phyloP scores from a whole-genome alignment of 2,797 vertebrate species.

The Anniella stebbinsi region DNA sequence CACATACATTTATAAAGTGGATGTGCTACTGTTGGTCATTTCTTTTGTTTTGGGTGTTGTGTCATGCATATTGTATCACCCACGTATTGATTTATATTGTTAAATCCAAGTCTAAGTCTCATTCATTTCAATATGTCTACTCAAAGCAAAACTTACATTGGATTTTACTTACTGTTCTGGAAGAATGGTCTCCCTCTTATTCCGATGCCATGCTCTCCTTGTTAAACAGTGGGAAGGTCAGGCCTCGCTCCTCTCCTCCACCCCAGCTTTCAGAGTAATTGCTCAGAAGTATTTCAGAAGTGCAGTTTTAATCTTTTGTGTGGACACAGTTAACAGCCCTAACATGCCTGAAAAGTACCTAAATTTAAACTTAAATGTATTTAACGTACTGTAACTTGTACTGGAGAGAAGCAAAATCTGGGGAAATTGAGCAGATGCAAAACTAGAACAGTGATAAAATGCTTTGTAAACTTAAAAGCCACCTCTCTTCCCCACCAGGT shows the following conservation, averaged over 20 bases:
- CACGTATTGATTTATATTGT: no score
- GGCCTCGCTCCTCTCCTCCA: no score
- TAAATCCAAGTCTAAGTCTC: no score
- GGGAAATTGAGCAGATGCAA: constrained; percentile 76
- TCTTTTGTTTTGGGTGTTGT: no score
- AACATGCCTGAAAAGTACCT: neutral
- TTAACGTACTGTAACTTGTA: constrained; percentile 82
- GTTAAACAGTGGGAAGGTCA: neutral
- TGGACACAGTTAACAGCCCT: neutral
- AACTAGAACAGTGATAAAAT: constrained; percentile 78
- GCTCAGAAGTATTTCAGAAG: neutral
- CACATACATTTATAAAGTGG: no score
- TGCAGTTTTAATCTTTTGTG: neutral
- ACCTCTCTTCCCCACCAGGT: constrained; percentile 58
- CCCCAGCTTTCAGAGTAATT: no score
- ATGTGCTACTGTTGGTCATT: no score
- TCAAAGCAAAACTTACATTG: no score
- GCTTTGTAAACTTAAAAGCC: constrained; percentile 76
- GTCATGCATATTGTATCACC: no score
- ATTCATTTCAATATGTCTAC: no score
- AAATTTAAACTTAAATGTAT: constrained; percentile 59
- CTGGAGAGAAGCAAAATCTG: constrained; percentile 77
- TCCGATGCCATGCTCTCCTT: no score
- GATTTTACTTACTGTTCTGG: neutral
- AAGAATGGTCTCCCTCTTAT: no score